phyloP scores from a whole-genome alignment of 2,888 invertebrate genomes.

The Oligia fasciuncula region DNA sequence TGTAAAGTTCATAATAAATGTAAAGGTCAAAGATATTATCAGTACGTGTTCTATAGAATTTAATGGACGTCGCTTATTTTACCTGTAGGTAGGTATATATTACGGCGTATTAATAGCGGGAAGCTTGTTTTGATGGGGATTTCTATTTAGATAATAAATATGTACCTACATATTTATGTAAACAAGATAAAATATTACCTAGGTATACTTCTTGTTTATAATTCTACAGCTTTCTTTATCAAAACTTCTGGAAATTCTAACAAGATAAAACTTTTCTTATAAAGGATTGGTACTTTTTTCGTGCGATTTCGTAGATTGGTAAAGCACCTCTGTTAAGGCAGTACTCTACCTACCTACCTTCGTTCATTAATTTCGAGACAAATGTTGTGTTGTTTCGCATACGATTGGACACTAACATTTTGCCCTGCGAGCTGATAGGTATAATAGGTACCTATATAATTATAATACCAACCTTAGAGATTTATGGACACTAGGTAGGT shows the following conservation, averaged over 20 bases:
- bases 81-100: not conserved
- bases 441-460: too few species aligned
- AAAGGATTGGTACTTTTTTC: not conserved
- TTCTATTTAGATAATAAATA: not conserved
- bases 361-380: not conserved
- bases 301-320: not conserved
- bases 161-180: not conserved
- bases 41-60: conserved; percentile 37
- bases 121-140: not conserved
- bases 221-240: not conserved
- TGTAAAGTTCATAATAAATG: conserved; percentile 54
- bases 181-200: not conserved
- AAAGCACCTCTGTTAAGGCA: not conserved
- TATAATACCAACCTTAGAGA: too few species aligned
- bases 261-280: not conserved
- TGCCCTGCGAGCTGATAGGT: too few species aligned
- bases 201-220: not conserved
- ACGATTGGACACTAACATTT: not conserved
- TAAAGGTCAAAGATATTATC: conserved; percentile 59
- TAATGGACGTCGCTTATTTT: conserved; percentile 8
- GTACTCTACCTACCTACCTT: not conserved
- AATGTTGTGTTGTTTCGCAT: not conserved
- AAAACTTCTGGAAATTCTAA: not conserved
- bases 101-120: not conserved
- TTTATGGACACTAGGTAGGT: not conserved